Evolutionary conservation across 2,797 vertebrate genomes (phyloP).

Genomic region (Neostethus bicornis): DNA sequence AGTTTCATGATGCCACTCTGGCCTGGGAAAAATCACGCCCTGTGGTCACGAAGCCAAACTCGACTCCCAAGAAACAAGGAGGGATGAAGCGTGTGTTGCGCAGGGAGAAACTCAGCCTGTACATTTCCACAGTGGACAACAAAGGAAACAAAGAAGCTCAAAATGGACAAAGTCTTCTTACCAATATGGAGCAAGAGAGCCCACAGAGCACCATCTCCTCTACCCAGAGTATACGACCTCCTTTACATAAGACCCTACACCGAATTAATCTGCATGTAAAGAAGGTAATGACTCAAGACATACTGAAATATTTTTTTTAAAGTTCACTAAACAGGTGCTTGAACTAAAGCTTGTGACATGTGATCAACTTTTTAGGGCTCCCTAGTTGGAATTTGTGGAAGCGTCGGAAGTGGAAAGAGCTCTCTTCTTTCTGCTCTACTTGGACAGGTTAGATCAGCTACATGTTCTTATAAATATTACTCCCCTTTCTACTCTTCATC

Average conservation of each 20-base stretch:
- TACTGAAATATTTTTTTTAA: too few relatives aligned
- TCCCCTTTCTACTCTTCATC: too few relatives aligned
- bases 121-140: conserved; percentile 72
- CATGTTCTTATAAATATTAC: background rate
- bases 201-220: conserved; percentile 84
- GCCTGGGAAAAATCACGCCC: conserved; percentile 78
- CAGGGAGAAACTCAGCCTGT: conserved; percentile 79
- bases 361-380: conserved; percentile 59
- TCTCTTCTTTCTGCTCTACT: conserved; percentile 83
- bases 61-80: conserved; percentile 49
- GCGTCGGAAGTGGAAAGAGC: conserved; percentile 83
- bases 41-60: conserved; percentile 30
- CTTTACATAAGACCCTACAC: conserved; percentile 81
- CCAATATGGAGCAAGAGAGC: conserved; percentile 85
- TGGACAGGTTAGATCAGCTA: conserved; percentile 77
- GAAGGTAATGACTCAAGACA: conserved; percentile 63
- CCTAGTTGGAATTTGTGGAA: conserved; percentile 82
- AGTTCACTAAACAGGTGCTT: background rate
- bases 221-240: conserved; percentile 77
- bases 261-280: conserved; percentile 76
- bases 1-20: conserved; percentile 81
- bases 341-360: background rate
- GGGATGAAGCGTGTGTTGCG: conserved; percentile 75
- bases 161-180: conserved; percentile 77
- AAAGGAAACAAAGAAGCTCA: conserved; percentile 68